Percentiles rank a stretch among this genome's conserved stretches.
Evolutionary conservation across 2,113 vertebrate genomes (phyloP).

Genomic region (Leiothrix lutea): DNA sequence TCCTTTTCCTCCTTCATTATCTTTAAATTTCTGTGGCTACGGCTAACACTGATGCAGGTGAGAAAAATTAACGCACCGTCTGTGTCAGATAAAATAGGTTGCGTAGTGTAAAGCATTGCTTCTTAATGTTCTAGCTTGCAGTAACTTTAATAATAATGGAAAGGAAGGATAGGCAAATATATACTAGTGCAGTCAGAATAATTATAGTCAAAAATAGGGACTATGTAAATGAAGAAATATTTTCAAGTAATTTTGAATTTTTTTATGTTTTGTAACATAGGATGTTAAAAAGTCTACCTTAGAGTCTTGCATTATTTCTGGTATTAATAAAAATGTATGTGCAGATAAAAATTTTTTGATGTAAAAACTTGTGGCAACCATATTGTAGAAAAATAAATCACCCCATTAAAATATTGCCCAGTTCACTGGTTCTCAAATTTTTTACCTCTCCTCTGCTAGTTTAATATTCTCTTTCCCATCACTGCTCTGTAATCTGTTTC

Average conservation of each 20-base stretch:
- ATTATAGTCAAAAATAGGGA: neutral
- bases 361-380: neutral
- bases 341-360: neutral
- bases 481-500: neutral
- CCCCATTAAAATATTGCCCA: neutral
- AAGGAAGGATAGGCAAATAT: neutral
- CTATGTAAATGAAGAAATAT: neutral
- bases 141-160: neutral
- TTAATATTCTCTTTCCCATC: neutral
- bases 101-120: neutral
- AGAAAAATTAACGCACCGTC: neutral
- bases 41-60: neutral
- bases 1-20: neutral
- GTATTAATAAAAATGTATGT: neutral
- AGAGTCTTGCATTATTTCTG: neutral
- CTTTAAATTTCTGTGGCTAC: neutral
- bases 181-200: neutral
- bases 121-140: neutral
- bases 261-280: neutral
- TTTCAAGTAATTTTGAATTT: neutral
- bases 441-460: neutral
- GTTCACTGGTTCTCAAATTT: neutral
- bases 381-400: neutral
- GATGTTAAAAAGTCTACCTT: neutral
- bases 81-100: neutral